Evolutionary conservation across 2,113 vertebrate genomes (phyloP).

Genomic region (Raja brachyura): DNA sequence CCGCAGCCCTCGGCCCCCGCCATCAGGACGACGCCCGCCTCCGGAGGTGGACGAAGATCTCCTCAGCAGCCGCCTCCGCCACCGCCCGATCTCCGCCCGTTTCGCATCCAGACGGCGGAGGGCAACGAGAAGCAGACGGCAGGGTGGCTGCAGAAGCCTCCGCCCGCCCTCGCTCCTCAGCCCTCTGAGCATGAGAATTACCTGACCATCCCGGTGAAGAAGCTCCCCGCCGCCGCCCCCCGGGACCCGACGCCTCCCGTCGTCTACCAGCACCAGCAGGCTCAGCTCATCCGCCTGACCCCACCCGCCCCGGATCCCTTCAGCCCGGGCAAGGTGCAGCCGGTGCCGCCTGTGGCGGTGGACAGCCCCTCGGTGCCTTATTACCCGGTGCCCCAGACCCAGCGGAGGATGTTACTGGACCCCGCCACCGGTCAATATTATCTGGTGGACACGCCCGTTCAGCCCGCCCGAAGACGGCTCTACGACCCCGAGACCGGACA

Average conservation of each 20-base stretch:
- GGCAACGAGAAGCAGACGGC: constrained; percentile 41
- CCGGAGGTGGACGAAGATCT: too few species aligned
- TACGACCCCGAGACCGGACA: constrained; percentile 92
- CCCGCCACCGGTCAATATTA: constrained; percentile 87
- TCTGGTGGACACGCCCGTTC: constrained; percentile 82
- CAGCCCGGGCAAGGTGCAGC: constrained; percentile 40
- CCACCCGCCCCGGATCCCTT: constrained; percentile 9
- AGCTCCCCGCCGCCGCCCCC: not conserved
- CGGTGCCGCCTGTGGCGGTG: constrained; percentile 50
- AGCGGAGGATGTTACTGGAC: constrained; percentile 89
- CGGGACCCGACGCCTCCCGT: constrained; percentile 38
- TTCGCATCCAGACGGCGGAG: constrained; percentile 29
- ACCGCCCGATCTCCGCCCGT: not conserved
- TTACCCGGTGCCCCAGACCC: constrained; percentile 66
- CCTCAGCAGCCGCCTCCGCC: too few species aligned
- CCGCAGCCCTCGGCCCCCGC: not conserved
- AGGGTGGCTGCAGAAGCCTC: constrained; percentile 39
- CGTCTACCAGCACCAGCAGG: constrained; percentile 33
- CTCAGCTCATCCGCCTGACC: constrained; percentile 47
- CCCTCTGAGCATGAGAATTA: constrained; percentile 65
- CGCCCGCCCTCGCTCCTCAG: not conserved
- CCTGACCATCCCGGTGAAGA: constrained; percentile 69
- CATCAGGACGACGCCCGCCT: not conserved
- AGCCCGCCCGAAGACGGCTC: constrained; percentile 71
- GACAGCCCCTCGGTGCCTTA: constrained; percentile 52